These are phyloP conservation scores for Agrochola litura DNA, from an alignment of 2,888 invertebrate genomes.

Conservation along the genomic window DNA sequence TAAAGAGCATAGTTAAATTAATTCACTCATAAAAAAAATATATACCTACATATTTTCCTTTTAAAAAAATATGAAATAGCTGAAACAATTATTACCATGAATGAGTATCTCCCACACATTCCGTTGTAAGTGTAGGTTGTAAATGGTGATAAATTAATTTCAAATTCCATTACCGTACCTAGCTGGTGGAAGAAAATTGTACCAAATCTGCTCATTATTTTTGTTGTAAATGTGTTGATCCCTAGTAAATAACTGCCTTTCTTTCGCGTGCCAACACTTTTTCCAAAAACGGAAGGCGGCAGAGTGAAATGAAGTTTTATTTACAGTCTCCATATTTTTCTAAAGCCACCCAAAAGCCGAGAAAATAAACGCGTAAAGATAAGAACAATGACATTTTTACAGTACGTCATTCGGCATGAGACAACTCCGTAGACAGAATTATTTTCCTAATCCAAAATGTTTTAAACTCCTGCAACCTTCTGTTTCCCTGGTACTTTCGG, in stretches of 20 bases:
- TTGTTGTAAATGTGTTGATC: constrained; percentile 37
- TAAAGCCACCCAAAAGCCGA: constrained; percentile 25
- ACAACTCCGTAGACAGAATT: constrained; percentile 47
- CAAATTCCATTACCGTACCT: constrained; percentile 35
- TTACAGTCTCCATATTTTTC: constrained; percentile 36
- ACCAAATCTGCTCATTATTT: constrained; percentile 45
- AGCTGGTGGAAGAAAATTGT: constrained; percentile 16
- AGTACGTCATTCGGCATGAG: constrained; percentile 49
- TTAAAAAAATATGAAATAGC: background rate
- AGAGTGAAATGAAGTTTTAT: constrained; percentile 43
- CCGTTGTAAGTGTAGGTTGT: background rate
- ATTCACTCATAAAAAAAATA: background rate
- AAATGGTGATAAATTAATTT: constrained; percentile 43
- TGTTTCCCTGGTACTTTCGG: constrained; percentile 50
- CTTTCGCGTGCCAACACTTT: constrained; percentile 16
- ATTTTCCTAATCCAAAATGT: constrained; percentile 63
- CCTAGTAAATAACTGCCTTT: constrained; percentile 27
- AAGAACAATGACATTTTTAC: constrained; percentile 54
- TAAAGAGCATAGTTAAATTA: background rate
- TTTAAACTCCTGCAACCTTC: constrained; percentile 56
- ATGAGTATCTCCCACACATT: constrained; percentile 9
- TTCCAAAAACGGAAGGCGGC: constrained; percentile 4
- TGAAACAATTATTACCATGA: constrained; percentile 14
- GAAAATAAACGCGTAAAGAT: constrained; percentile 46
- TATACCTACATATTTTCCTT: no score